These are phyloP conservation scores for Saccostrea cuccullata DNA, from an alignment of 1,140 invertebrate genomes.

Conservation along the genomic window DNA sequence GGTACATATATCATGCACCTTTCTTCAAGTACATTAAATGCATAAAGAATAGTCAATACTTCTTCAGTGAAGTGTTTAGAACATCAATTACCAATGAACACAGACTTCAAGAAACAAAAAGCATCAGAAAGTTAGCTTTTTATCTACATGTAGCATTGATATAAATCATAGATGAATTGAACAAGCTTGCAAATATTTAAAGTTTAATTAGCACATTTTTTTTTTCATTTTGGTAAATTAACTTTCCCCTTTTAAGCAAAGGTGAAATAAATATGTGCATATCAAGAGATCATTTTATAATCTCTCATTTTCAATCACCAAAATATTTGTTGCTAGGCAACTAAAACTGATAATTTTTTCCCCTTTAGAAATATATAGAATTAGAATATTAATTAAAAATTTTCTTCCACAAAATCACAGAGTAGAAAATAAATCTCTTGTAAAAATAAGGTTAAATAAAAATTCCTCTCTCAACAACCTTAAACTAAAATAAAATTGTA, in stretches of 20 bases:
- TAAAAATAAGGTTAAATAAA: constrained; percentile 24
- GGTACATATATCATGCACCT: not conserved
- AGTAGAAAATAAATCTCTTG: not conserved
- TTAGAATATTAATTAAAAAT: not conserved
- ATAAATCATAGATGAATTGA: not conserved
- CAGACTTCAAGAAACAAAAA: not conserved
- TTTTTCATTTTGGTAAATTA: no score
- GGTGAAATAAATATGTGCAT: not conserved
- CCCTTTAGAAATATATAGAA: not conserved
- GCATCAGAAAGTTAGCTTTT: not conserved
- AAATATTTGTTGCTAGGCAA: constrained; percentile 22
- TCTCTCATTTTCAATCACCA: not conserved
- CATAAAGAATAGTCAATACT: not conserved
- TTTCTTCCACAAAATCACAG: not conserved
- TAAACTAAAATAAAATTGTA: constrained; percentile 6
- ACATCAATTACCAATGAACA: not conserved
- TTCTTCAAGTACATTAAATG: not conserved
- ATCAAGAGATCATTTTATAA: not conserved
- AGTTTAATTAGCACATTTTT: not conserved
- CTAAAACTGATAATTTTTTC: not conserved
- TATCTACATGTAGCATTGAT: not conserved
- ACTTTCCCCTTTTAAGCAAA: not conserved
- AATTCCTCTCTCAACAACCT: not conserved
- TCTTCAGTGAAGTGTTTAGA: not conserved
- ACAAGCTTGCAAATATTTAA: not conserved